Percentiles rank a stretch among this genome's conserved stretches.
These are phyloP conservation scores for Ophioderma brevispina DNA, from an alignment of 35 echinoderm and acorn worm genomes.

Conservation along the genomic window DNA sequence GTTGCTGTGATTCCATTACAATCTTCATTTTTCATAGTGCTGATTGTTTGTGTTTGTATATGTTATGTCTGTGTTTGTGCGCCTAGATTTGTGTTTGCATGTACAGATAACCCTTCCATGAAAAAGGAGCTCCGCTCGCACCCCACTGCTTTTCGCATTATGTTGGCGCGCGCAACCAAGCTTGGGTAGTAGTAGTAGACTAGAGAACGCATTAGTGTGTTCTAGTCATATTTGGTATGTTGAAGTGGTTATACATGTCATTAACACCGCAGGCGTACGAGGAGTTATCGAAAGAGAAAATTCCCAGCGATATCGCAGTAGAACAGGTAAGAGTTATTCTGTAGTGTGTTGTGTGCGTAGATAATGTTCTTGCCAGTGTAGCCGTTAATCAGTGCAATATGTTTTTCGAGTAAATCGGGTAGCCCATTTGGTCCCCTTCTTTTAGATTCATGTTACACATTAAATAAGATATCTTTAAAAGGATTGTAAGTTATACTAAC, in stretches of 20 bases:
- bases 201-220: background rate
- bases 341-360: background rate
- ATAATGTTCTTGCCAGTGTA: too few species aligned
- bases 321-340: background rate
- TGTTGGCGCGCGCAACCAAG: background rate
- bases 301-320: background rate
- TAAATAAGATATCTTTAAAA: too few species aligned
- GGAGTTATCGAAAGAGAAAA: background rate
- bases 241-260: constrained; percentile 10
- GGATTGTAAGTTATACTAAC: too few species aligned
- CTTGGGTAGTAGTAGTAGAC: background rate
- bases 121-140: background rate
- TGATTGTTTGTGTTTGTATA: background rate
- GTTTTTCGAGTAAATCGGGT: too few species aligned
- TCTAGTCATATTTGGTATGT: constrained; percentile 14
- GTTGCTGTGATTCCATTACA: background rate
- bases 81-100: background rate
- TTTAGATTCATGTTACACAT: too few species aligned
- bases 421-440: too few species aligned
- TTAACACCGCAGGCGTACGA: background rate
- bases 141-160: background rate
- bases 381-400: too few species aligned
- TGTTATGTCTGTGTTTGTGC: background rate
- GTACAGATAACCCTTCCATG: background rate
- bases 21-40: background rate